Percentiles rank a stretch among this genome's conserved stretches.
These are phyloP conservation scores for Neostethus bicornis DNA, from an alignment of 2,797 vertebrate species.

Conservation along the genomic window DNA sequence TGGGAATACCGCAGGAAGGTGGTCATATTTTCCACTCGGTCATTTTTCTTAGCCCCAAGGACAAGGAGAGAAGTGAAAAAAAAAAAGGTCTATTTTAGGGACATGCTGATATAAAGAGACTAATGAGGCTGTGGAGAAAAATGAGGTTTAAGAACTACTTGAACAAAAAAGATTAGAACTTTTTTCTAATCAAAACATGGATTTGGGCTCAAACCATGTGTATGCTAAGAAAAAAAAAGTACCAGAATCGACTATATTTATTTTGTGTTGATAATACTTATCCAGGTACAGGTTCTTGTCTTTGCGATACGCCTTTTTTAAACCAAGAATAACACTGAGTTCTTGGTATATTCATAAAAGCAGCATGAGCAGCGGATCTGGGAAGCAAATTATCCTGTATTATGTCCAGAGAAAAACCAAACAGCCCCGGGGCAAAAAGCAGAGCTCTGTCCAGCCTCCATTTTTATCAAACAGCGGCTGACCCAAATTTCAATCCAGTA, in stretches of 20 bases:
- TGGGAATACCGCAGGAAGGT: slow-evolving; percentile 47
- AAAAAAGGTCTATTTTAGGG: slow-evolving; percentile 31
- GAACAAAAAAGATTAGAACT: not conserved
- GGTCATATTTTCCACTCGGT: slow-evolving; percentile 65
- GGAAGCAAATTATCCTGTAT: slow-evolving; percentile 28
- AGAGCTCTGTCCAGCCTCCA: slow-evolving; percentile 6
- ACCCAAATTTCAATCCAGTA: slow-evolving; percentile 4
- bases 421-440: slow-evolving; percentile 21
- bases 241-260: not conserved
- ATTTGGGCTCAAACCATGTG: not conserved
- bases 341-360: slow-evolving; percentile 6
- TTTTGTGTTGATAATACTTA: not conserved
- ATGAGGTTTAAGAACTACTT: not conserved
- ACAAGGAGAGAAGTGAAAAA: slow-evolving; percentile 48
- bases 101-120: slow-evolving; percentile 21
- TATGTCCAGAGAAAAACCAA: slow-evolving; percentile 31
- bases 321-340: not conserved
- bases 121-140: slow-evolving; percentile 23
- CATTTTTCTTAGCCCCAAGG: slow-evolving; percentile 45
- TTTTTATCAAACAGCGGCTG: slow-evolving; percentile 32
- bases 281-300: not conserved
- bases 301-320: not conserved
- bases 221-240: not conserved
- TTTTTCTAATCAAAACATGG: not conserved
- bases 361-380: slow-evolving; percentile 21